Conservation (phyloP, 1,140 invertebrate species). For the Galleria mellonella region DNA sequence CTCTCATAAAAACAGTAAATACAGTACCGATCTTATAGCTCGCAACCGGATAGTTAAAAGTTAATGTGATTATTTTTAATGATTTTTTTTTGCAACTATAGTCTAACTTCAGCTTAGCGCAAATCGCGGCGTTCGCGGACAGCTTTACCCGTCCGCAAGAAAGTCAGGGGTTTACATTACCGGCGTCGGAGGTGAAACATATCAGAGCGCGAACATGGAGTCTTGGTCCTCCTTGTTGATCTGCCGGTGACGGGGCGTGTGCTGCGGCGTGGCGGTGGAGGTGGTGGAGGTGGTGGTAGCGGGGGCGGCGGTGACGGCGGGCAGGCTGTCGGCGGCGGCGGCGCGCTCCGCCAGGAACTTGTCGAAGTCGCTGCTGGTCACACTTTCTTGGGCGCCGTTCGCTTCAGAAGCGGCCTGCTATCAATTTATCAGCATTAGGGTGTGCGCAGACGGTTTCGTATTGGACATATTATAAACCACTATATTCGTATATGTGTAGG, state of each 20-base stretch:
- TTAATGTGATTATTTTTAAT: too few species aligned
- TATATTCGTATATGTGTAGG: too few species aligned
- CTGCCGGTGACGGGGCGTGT: constrained; percentile 41
- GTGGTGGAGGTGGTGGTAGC: constrained; percentile 44
- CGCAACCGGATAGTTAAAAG: too few species aligned
- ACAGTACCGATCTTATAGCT: too few species aligned
- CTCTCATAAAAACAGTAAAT: too few species aligned
- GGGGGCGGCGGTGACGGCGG: constrained; percentile 86
- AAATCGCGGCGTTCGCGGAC: too few species aligned
- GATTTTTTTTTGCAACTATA: too few species aligned
- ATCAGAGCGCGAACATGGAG: constrained; percentile 68
- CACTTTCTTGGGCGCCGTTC: constrained; percentile 77
- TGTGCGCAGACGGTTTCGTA: too few species aligned
- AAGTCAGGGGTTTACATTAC: too few species aligned
- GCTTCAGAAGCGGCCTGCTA: constrained; percentile 45
- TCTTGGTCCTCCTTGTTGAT: constrained; percentile 65
- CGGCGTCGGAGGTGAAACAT: not conserved
- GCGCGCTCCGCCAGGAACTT: constrained; percentile 92
- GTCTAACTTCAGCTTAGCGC: too few species aligned
- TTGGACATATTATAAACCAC: too few species aligned
- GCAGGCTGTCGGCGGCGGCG: constrained; percentile 84
- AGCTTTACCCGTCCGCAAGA: too few species aligned
- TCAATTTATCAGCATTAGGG: not conserved
- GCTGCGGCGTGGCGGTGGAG: constrained; percentile 12
- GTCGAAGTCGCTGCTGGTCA: constrained; percentile 94